phyloP scores from a whole-genome alignment of 2,797 vertebrate species.

The Acanthis flammea region DNA sequence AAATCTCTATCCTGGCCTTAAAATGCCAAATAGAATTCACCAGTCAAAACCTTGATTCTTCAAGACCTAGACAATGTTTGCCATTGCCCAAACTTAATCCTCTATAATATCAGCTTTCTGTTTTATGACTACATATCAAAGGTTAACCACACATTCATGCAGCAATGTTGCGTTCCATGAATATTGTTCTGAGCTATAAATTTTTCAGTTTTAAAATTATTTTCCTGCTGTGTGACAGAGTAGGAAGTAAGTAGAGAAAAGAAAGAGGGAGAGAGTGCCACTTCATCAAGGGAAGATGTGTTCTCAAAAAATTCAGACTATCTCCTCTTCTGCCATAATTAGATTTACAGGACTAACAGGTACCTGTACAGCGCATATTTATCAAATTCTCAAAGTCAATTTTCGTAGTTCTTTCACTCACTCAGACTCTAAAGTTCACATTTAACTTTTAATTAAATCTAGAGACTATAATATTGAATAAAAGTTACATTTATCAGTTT shows the following conservation, averaged over 20 bases:
- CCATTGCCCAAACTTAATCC: not conserved
- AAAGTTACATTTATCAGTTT: conserved; percentile 53
- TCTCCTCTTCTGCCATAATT: conserved; percentile 10
- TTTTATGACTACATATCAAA: conserved; percentile 3
- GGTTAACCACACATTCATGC: not conserved
- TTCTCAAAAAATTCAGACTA: conserved; percentile 8
- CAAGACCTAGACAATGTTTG: not conserved
- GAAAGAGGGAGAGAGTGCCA: not conserved
- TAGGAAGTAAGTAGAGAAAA: not conserved
- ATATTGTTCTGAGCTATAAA: not conserved
- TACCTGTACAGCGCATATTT: not conserved
- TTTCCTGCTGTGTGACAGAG: not conserved
- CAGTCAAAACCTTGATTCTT: not conserved
- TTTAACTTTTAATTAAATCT: conserved; percentile 70
- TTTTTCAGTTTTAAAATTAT: conserved; percentile 16
- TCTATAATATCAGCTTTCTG: not conserved
- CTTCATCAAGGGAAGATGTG: not conserved
- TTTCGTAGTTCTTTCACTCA: not conserved
- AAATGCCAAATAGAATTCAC: not conserved
- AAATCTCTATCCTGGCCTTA: conserved; percentile 12
- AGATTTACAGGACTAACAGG: conserved; percentile 28
- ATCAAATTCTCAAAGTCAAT: conserved; percentile 26
- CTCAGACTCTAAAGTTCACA: conserved; percentile 10
- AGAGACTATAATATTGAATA: conserved; percentile 15
- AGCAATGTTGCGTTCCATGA: not conserved